Base-by-base conservation (phyloP, 2,797 vertebrate genomes). In the Diceros bicornis region DNA sequence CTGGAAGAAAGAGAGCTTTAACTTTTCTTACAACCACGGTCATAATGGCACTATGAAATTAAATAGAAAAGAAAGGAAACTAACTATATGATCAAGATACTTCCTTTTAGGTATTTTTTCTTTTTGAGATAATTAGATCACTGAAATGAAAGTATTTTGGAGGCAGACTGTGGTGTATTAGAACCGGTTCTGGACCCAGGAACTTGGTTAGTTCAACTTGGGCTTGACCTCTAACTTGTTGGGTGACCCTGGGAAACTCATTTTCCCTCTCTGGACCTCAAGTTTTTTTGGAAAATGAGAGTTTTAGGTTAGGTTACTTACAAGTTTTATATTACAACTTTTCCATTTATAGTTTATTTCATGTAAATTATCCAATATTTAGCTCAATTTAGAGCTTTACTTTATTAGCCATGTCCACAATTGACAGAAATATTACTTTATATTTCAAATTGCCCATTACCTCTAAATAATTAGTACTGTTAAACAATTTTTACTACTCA, bases 1-100 rank as follows among this genome's bases (percentile, higher is more conserved):
- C 27, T 50, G 25, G 16, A 62, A 95, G 13, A 52, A 27, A 55
- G 29, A 66, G 21, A 11, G 16, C 13, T 95, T 84, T 92, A 37
- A 41, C 85, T 91, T 86, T 96, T 69, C 37, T 89, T 79, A 94
- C 96, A 79, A n/a, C 17, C 37, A 71, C 90, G 29, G 55, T 82
- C 23, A 89, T 17, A 72, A 55, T 4, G 64, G 59, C 21, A 50
- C 12, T 68, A 23, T 68, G 44, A 90, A 77, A 90, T 85, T 50
- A 79, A 10, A 47, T 0, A 88, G 59, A 64, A 57, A 96, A 89
- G 34, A 69, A 81, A 94, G 23, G 23, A 47, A 85, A 71, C 17
- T 47, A 85, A 16, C 3, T 64, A 14, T 41, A 52, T 44, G 25
- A 61, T 59, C 37, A n/a, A 90, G 64, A 61, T 52, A 74, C 10